Base-by-base conservation (phyloP, 1,140 invertebrate species). In the Berghia stephanieae region DNA sequence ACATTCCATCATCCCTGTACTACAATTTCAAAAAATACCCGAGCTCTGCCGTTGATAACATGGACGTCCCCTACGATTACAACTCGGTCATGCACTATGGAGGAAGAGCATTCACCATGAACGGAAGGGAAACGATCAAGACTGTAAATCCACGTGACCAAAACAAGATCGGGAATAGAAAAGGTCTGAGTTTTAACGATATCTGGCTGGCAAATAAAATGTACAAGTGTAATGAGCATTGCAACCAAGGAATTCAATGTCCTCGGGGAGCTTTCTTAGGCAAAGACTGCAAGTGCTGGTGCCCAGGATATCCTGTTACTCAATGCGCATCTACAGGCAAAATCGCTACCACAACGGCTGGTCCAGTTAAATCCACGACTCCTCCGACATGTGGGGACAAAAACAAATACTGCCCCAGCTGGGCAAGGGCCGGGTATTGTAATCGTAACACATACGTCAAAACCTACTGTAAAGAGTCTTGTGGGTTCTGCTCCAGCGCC, bases 21-120 rank as follows among this genome's bases (percentile, higher is more conserved):
- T 99, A 98, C 88, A 99, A 99, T 88, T 99, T 99, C 90, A 97
- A 98, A 85, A 98, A 97, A 88, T 89, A 98, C 42, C 96, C 95
- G 13, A 93, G 94, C 2, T 95, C 97, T 79, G 96, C 98, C 89
- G 96, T 99, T 1, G 95, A 99, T 83, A 96, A 96, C 0, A 90
- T 97, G 36, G 96, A 95, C 0, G 91, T 96, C 78, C 93, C 94
- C 0, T 99, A 99, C 84, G 98, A 99, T 88, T 99, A 97, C 81
- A 38, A 46, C 8, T 87, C 85, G 66, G 98, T 99, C 76, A 99
- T 99, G 98, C 98, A 99, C 86, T 99, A 99, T 87, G 96, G 84
- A 5, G 40, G 67, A 27, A 80, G 49, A 76, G 79, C 75, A 2
- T 83, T 83, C 68, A 73, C 78, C 13, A 34, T 31, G 18, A 82